phyloP scores from a whole-genome alignment of 2,797 vertebrate genomes.

The Tragelaphus oryx region DNA sequence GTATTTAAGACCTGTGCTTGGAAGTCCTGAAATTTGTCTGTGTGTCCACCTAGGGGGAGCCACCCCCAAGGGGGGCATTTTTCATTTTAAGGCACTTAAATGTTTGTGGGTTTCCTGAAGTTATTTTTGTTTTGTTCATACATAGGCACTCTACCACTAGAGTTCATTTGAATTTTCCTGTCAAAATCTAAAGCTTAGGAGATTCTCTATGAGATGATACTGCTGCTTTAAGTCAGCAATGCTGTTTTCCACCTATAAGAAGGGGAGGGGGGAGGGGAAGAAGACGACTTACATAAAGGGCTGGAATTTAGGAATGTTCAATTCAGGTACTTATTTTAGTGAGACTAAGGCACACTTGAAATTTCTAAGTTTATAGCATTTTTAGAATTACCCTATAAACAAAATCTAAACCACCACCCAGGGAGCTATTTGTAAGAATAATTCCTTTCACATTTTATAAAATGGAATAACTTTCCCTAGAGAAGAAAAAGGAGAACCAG shows the following conservation, averaged over 20 bases:
- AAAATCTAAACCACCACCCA: slow-evolving; percentile 42
- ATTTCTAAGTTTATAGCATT: slow-evolving; percentile 25
- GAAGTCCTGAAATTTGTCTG: not conserved
- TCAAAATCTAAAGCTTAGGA: not conserved
- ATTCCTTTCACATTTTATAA: slow-evolving; percentile 47
- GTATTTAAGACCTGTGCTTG: too few relatives aligned
- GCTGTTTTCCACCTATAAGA: not conserved
- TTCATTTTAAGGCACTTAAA: not conserved
- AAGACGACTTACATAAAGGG: not conserved
- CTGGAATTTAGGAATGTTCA: not conserved
- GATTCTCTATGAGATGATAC: not conserved
- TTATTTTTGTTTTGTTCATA: not conserved
- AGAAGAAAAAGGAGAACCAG: not conserved
- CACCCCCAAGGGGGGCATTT: not conserved
- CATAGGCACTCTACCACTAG: not conserved
- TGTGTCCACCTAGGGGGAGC: not conserved
- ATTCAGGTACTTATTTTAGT: slow-evolving; percentile 10
- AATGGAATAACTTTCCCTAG: slow-evolving; percentile 36
- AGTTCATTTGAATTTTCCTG: not conserved
- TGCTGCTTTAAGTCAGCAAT: not conserved
- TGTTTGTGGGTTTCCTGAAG: not conserved
- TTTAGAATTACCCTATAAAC: slow-evolving; percentile 59
- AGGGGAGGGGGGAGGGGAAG: fast-evolving
- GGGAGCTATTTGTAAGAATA: slow-evolving; percentile 55
- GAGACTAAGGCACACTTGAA: slow-evolving; percentile 3